Evolutionary conservation across 2,888 invertebrate genomes (phyloP), one percentile per base, ranked within the genome.

Genomic region (Melitaea athalia): DNA sequence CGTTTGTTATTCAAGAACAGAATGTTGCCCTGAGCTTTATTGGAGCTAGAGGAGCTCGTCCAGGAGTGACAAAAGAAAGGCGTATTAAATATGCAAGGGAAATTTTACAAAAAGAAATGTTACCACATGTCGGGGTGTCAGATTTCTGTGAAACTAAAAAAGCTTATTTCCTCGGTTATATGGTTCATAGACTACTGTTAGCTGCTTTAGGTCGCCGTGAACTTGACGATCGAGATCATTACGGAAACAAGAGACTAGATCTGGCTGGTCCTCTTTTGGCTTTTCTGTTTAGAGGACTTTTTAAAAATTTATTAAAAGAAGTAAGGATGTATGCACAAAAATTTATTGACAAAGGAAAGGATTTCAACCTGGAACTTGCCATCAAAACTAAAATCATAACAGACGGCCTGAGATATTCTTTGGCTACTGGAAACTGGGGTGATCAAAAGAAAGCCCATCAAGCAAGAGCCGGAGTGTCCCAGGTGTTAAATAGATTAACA

Each of bases 361-460:
- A 99, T 87, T 99, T 99, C 85, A 99, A 99, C 88, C 93, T 99
- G 76, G 99, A 99, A 86, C 93, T 98, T 70, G 98, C 98, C 31
- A 98, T 99, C 65, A 99, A 99, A 91, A 99, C 99, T 0, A 97
- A 99, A 85, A 98, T 99, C 67, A 99, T 99, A 71, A 99, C 99
- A 0, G 99, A 99, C 85, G 99, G 99, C 43, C 92, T 99, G 66
- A 94, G 99, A 77, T 99, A 99, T 85, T 99, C 99, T 0, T 93
- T 99, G 78, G 99, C 99, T 77, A 99, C 99, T 45, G 99, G 99
- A 49, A 99, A 99, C 89, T 99, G 99, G 99, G 99, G 99, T 60
- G 99, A 99, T 86, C 99, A 99, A 91, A 99, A 99, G 89, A 99
- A 99, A 86, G 99, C 99, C 67, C 99, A 99, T 95, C 98, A 99